Conservation (phyloP, 2,888 invertebrate species). For the Candidula unifasciata region DNA sequence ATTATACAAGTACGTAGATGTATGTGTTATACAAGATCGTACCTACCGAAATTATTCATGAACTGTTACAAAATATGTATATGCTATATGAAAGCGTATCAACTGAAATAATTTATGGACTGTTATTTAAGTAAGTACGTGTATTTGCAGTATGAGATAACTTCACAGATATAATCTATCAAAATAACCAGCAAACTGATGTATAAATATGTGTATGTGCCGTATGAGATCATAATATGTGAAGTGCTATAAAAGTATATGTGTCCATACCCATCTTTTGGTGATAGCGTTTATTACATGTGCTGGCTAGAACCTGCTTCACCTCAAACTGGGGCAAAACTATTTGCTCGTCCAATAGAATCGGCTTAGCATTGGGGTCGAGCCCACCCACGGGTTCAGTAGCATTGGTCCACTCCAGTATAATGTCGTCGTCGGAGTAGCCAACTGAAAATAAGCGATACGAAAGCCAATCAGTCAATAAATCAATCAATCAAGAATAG, state of each 20-base stretch:
- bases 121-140: too few relatives aligned
- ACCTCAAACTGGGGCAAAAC: slow-evolving; percentile 68
- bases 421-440: slow-evolving; percentile 84
- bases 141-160: too few relatives aligned
- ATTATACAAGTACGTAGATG: too few relatives aligned
- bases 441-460: slow-evolving; percentile 83
- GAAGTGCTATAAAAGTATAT: background rate
- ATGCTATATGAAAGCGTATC: too few relatives aligned
- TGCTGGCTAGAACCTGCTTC: slow-evolving; percentile 52
- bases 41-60: too few relatives aligned
- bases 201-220: too few relatives aligned
- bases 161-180: too few relatives aligned
- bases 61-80: too few relatives aligned
- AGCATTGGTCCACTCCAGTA: slow-evolving; percentile 61
- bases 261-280: slow-evolving; percentile 65
- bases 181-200: too few relatives aligned
- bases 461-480: background rate
- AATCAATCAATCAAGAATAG: background rate
- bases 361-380: slow-evolving; percentile 44
- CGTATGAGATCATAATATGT: background rate
- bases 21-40: too few relatives aligned
- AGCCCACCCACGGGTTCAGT: slow-evolving; percentile 47
- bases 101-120: too few relatives aligned
- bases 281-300: slow-evolving; percentile 57
- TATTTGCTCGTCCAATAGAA: slow-evolving; percentile 56